Conservation (phyloP, 2,113 vertebrate genomes). For the Cochlearius cochlearius region DNA sequence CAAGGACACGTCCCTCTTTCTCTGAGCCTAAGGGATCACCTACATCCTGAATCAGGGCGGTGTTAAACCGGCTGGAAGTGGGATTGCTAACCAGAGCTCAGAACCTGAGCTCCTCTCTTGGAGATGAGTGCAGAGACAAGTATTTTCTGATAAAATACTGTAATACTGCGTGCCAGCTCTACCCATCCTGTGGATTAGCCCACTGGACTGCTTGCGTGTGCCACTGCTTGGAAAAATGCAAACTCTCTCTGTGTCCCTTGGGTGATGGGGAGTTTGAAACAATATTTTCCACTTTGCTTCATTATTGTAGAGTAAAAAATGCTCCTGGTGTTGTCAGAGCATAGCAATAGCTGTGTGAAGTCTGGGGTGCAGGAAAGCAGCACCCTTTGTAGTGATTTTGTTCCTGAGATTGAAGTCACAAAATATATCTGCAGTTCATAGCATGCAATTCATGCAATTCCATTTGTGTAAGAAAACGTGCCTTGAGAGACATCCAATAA, state of each 20-base stretch:
- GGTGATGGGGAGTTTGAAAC: background rate
- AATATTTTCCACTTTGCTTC: background rate
- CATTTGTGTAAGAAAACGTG: background rate
- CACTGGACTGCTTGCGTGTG: accelerated
- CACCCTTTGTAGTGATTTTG: accelerated
- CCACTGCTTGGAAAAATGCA: background rate
- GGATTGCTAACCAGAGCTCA: background rate
- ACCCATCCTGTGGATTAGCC: accelerated
- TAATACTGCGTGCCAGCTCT: background rate
- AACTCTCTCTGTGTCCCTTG: background rate
- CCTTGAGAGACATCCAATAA: background rate
- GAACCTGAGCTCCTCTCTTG: background rate
- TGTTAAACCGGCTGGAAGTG: background rate
- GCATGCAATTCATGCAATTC: background rate
- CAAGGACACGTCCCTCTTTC: background rate
- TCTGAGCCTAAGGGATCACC: background rate
- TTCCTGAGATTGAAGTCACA: background rate
- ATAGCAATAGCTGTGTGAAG: background rate
- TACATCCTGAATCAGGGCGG: background rate
- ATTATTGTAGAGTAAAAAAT: background rate
- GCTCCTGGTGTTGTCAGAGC: background rate
- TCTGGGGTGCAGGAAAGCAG: background rate
- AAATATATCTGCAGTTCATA: background rate
- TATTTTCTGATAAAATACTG: background rate
- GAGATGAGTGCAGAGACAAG: background rate